Conservation (phyloP, 2,113 vertebrate species). For the Larimichthys polyactis region DNA sequence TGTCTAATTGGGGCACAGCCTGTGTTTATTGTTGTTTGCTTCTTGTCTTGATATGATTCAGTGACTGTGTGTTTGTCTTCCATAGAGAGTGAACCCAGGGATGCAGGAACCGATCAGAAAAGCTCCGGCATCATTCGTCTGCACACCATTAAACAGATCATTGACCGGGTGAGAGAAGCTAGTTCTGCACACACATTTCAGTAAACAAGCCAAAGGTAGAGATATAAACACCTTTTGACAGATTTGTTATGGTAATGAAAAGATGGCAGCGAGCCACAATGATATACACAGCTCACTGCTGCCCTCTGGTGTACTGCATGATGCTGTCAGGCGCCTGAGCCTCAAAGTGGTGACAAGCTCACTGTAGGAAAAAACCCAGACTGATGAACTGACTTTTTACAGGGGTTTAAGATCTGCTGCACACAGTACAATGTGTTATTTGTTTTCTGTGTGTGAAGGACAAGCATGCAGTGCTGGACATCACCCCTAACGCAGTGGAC, state of each 20-base stretch:
- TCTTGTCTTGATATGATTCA: constrained; percentile 46
- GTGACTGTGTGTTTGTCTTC: constrained; percentile 51
- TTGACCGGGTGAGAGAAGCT: constrained; percentile 90
- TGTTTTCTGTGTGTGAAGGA: constrained; percentile 83
- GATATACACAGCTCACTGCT: constrained; percentile 58
- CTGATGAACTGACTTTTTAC: background rate
- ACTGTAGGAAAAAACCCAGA: background rate
- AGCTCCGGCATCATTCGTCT: constrained; percentile 98
- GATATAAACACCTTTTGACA: background rate
- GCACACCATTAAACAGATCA: constrained; percentile 99
- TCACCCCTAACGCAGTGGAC: constrained; percentile 99
- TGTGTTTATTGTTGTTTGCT: constrained; percentile 62
- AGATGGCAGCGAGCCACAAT: constrained; percentile 1
- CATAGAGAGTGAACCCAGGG: constrained; percentile 96
- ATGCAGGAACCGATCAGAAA: constrained; percentile 96
- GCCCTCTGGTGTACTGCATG: constrained; percentile 68
- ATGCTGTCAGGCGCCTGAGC: background rate
- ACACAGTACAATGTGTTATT: background rate
- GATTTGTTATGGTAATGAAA: constrained; percentile 42
- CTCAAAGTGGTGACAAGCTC: background rate
- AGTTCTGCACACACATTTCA: background rate
- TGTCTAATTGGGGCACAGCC: constrained; percentile 70
- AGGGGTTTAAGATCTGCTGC: background rate
- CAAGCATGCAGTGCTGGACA: constrained; percentile 97
- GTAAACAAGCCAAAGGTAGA: background rate